These are phyloP conservation scores for Acrocera orbiculus DNA, from an alignment of 2,888 invertebrate species.

Conservation along the genomic window DNA sequence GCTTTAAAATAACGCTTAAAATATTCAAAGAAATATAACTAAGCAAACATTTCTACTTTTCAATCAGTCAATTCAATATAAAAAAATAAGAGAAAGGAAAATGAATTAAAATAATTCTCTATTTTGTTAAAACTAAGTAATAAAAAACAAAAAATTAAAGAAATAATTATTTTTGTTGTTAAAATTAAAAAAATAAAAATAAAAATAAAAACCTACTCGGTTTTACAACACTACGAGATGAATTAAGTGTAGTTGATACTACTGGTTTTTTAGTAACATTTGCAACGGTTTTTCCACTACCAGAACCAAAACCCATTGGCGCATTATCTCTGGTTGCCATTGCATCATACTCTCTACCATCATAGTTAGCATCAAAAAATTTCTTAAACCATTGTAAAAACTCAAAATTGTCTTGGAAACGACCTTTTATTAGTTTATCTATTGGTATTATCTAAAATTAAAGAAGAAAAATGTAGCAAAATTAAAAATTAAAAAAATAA, in stretches of 20 bases:
- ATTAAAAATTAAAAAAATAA: conserved; percentile 10
- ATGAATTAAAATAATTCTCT: not conserved
- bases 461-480: conserved; percentile 14
- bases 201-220: conserved; percentile 14
- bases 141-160: conserved; percentile 4
- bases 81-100: no score
- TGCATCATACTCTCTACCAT: conserved; percentile 86
- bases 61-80: no score
- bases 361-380: conserved; percentile 98
- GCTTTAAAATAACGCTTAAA: not conserved
- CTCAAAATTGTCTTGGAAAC: conserved; percentile 99
- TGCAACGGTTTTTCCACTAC: conserved; percentile 22
- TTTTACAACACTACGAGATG: conserved; percentile 13
- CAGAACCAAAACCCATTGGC: conserved; percentile 56
- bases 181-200: not conserved
- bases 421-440: conserved; percentile 74
- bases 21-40: not conserved
- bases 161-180: not conserved
- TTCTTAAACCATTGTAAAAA: conserved; percentile 99
- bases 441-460: conserved; percentile 31
- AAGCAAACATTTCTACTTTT: not conserved
- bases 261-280: conserved; percentile 13
- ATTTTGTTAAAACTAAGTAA: not conserved
- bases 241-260: conserved; percentile 21
- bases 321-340: conserved; percentile 71